phyloP scores from a whole-genome alignment of 1,140 invertebrate genomes.

The Protaetia brevitarsis region DNA sequence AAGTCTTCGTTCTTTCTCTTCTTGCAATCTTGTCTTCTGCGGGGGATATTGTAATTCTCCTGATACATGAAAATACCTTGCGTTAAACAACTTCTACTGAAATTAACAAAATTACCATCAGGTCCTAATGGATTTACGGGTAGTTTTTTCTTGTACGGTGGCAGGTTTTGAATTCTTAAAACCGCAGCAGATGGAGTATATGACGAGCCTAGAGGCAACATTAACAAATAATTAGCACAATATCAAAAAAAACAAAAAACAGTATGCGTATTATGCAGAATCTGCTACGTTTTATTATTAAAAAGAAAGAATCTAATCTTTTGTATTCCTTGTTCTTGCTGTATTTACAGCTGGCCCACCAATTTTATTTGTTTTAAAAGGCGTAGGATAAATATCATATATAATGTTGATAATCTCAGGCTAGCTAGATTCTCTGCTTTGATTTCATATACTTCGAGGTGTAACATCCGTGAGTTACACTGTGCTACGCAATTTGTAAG shows the following conservation, averaged over 20 bases:
- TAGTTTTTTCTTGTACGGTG: conserved; percentile 44
- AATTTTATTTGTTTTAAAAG: too few species aligned
- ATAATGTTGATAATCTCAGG: too few species aligned
- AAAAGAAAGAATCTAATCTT: too few species aligned
- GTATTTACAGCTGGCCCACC: too few species aligned
- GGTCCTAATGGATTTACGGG: conserved; percentile 39
- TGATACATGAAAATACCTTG: conserved; percentile 2
- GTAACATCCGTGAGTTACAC: too few species aligned
- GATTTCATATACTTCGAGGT: too few species aligned
- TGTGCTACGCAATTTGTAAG: too few species aligned
- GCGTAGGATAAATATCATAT: too few species aligned
- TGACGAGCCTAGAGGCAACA: conserved; percentile 38
- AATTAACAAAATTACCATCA: conserved; percentile 36
- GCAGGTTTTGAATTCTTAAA: conserved; percentile 54
- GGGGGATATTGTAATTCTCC: conserved; percentile 52
- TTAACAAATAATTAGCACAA: not conserved
- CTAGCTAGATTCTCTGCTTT: too few species aligned
- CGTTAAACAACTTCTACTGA: conserved; percentile 1
- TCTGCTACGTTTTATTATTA: too few species aligned
- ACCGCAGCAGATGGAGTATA: conserved; percentile 56
- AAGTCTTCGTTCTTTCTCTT: conserved; percentile 38
- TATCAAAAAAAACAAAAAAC: not conserved
- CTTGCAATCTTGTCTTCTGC: conserved; percentile 41
- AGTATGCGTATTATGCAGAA: too few species aligned
- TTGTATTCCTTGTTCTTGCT: too few species aligned